Evolutionary conservation across 2,797 vertebrate species (phyloP), one percentile per base, ranked within the genome.

Genomic region (Gymnoscopelus braueri): DNA sequence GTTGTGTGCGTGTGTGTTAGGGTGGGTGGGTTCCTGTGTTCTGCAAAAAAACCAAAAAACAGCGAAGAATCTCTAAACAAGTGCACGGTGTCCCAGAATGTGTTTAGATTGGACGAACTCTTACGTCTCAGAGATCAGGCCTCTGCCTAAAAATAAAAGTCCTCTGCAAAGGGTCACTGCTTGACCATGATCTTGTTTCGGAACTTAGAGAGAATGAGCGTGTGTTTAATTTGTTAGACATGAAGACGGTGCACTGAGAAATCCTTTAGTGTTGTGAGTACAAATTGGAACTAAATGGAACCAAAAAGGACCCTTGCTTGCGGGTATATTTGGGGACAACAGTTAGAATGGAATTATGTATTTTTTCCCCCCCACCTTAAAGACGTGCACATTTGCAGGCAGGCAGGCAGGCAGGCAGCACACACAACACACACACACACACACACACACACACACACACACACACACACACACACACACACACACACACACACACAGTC

Each of bases 41-140:
- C 70, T 78, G 47, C n/a, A 75, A 77, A 81, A 73, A 81, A 83
- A 83, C 86, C 69, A 74, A 78, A 81, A 73, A 81, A 83, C 82
- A 87, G 70, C 71, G 10, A 84, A 84, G 84, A 91, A 93, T 91
- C 87, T 86, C 81, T 73, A 90, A 92, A 93, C 88, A 89, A 89
- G 80, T 77, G 75, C 78, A 78, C 77, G 77, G 80, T 88, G 85
- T 90, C 83, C 82, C 84, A 80, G 82, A 72, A 82, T 69, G 60
- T 93, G 91, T 94, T 94, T 93, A 82, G 63, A 66, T 91, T 94
- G 93, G 92, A 86, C n/a, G 35, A 77, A 80, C 73, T 70, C 67
- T 49, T 67, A 80, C 48, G 13, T 86, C 75, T 83, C 82, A 44
- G 32, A 89, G 81, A 88, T 90, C n/a, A 61, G 32, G 35, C 74